Evolutionary conservation across 2,797 vertebrate genomes (phyloP), one percentile per base, ranked within the genome.

Genomic region (Helostoma temminkii): DNA sequence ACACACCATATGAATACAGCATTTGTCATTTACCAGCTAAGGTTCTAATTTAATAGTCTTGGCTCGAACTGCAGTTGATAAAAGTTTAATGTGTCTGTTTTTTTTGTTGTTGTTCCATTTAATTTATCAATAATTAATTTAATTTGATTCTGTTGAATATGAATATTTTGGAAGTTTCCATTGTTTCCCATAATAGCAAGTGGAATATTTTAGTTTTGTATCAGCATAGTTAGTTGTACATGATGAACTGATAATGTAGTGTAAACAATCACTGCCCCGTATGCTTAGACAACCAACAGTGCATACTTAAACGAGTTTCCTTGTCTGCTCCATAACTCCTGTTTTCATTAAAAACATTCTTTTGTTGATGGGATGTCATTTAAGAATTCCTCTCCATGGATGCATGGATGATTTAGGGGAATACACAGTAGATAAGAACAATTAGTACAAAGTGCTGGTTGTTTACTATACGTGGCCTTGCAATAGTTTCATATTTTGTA

Each of bases 261-360:
- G 12, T 30, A 18, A 54, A 57, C 54, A 34, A 14, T 2, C 26
- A 10, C 5, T 55, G 11, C 41, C 22, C 11, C 47, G 1, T 15
- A 9, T 1, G 0, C 26, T 30, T 10, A 19, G 12, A 32, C 0
- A 11, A 7, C 61, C 16, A 24, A 5, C 45, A 9, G 6, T 47
- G 22, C n/a, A 3, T 49, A 8, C 50, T 45, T 19, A 57, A 34
- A 19, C 14, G 37, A 36, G 12, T 22, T 10, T 2, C 34, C n/a
- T 11, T 46, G 60, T 57, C 56, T 28, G 37, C 46, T 9, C 34
- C 46, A 9, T 9, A 6, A 43, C 43, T 71, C 50, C 42, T 64
- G 47, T 74, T 72, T 41, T 34, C 5, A 2, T 36, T 30, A 18
- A 43, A 25, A n/a, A n/a, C 18, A 11, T 42, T 0, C 25, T 37